Evolutionary conservation across 53 echinoderm and acorn worm species (phyloP).

Genomic region (Crossaster papposus): DNA sequence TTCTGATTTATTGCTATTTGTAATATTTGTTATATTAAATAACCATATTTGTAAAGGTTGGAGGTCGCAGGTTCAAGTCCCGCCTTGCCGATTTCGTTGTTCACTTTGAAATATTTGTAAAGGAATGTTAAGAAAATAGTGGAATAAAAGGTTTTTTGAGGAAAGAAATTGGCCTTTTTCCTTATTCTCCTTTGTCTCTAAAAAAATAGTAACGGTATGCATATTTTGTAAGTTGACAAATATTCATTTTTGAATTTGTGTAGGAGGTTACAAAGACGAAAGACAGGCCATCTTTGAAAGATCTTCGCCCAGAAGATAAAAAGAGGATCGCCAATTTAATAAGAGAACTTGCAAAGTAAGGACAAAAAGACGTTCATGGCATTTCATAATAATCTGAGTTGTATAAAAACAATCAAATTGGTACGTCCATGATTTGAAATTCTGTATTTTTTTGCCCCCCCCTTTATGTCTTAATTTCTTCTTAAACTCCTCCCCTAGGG

Average conservation of each 20-base stretch:
- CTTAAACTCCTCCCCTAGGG: slow-evolving; percentile 41
- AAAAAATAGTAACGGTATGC: too few species aligned
- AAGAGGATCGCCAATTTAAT: slow-evolving; percentile 91
- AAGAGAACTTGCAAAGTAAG: slow-evolving; percentile 94
- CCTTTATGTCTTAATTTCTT: background rate
- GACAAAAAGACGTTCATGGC: background rate
- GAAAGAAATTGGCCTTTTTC: too few species aligned
- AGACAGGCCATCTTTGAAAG: slow-evolving; percentile 79
- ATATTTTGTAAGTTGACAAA: background rate
- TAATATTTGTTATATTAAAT: too few species aligned
- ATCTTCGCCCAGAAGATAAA: slow-evolving; percentile 89
- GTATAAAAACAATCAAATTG: background rate
- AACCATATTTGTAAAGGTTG: too few species aligned
- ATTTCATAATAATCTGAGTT: background rate
- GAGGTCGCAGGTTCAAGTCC: too few species aligned
- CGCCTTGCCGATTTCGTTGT: too few species aligned
- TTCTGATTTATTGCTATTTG: too few species aligned
- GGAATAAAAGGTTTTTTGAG: too few species aligned
- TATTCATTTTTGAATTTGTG: background rate
- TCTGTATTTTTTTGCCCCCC: background rate
- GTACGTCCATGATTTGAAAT: background rate
- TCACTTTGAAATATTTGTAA: too few species aligned
- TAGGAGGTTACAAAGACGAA: slow-evolving; percentile 17
- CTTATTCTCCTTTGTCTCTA: too few species aligned
- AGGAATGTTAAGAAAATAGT: too few species aligned